Percentiles rank a stretch among this genome's conserved stretches.
phyloP scores from a whole-genome alignment of 1,140 invertebrate genomes.

The Rhyzopertha dominica region DNA sequence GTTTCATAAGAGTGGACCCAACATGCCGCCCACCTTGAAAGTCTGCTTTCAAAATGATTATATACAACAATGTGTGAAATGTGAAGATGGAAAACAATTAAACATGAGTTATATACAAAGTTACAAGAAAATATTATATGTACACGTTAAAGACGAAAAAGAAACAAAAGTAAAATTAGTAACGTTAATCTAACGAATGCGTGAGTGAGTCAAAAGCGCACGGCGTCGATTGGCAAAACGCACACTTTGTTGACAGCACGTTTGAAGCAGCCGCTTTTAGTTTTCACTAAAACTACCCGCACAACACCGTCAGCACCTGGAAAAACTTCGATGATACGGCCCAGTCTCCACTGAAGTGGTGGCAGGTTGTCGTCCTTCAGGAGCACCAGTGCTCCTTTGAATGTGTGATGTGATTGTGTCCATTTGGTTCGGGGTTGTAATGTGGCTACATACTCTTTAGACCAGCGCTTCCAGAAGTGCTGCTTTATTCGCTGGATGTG shows the following conservation, averaged over 20 bases:
- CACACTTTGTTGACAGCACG: constrained; percentile 12
- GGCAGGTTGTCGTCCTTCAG: constrained; percentile 21
- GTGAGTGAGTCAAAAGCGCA: too few relatives aligned
- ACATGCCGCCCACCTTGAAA: too few relatives aligned
- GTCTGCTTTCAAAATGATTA: too few relatives aligned
- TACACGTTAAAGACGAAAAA: too few relatives aligned
- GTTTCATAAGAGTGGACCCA: too few relatives aligned
- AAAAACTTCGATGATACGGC: constrained; percentile 14
- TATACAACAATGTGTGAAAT: too few relatives aligned
- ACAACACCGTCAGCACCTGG: constrained; percentile 25
- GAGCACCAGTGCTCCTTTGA: constrained; percentile 26
- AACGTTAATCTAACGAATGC: too few relatives aligned
- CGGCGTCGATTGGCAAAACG: too few relatives aligned
- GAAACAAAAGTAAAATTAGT: too few relatives aligned
- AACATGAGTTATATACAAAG: too few relatives aligned
- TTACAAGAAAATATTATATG: too few relatives aligned
- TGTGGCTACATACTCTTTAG: constrained; percentile 24
- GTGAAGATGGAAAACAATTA: too few relatives aligned
- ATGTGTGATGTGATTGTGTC: constrained; percentile 16
- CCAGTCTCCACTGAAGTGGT: constrained; percentile 23
- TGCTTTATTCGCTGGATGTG: constrained; percentile 22
- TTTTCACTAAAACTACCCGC: constrained; percentile 21
- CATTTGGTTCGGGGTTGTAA: constrained; percentile 27
- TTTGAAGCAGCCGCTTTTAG: constrained; percentile 18
- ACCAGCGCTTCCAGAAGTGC: constrained; percentile 28